Evolutionary conservation across 2,888 invertebrate species (phyloP).

Genomic region (Drepanosiphum platanoidis): DNA sequence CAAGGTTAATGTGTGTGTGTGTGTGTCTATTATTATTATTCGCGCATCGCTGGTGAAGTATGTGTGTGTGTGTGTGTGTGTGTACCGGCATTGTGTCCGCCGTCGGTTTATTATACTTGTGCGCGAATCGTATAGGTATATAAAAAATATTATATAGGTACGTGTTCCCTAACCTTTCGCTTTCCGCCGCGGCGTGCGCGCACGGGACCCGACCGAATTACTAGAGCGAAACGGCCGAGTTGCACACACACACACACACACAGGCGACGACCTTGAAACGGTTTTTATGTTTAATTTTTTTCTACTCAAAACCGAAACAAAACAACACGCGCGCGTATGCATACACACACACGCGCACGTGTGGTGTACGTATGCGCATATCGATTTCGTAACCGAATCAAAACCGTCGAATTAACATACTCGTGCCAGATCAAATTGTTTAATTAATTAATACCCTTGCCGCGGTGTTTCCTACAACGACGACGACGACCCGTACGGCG

Average conservation of each 20-base stretch:
- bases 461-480: constrained; percentile 39
- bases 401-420: constrained; percentile 51
- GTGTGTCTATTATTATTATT: background rate
- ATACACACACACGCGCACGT: background rate
- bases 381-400: constrained; percentile 54
- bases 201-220: constrained; percentile 51
- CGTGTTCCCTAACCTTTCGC: constrained; percentile 54
- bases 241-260: too few species aligned
- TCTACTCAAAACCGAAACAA: constrained; percentile 40
- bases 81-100: background rate
- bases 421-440: constrained; percentile 47
- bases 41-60: constrained; percentile 17
- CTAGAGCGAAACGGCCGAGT: constrained; percentile 57
- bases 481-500: background rate
- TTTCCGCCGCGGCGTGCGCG: constrained; percentile 3
- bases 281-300: constrained; percentile 29
- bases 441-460: constrained; percentile 44
- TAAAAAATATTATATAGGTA: background rate
- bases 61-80: background rate
- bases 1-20: too few species aligned
- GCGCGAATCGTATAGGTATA: background rate
- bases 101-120: background rate
- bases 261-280: constrained; percentile 52
- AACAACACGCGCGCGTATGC: background rate
- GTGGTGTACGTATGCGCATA: background rate